Conservation (phyloP, 2,888 invertebrate genomes). For the Eristalis intricaria region DNA sequence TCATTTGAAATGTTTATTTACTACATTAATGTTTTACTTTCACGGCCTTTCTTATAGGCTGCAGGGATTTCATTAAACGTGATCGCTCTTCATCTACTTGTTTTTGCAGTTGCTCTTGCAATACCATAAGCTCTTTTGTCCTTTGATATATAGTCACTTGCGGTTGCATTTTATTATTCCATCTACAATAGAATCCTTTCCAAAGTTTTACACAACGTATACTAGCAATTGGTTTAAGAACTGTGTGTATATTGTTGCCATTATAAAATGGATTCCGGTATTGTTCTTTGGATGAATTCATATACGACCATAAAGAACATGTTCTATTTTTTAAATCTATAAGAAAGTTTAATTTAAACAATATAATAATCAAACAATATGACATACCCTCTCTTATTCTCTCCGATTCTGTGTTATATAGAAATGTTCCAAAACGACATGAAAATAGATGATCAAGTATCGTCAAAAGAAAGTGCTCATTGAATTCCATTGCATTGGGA, state of each 20-base stretch:
- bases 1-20: not conserved
- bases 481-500: conserved; percentile 99
- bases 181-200: too few species aligned
- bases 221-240: too few species aligned
- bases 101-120: too few species aligned
- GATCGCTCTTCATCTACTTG: conserved; percentile 90
- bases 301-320: conserved; percentile 97
- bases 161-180: too few species aligned
- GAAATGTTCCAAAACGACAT: conserved; percentile 98
- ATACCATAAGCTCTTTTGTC: too few species aligned
- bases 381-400: conserved; percentile 86
- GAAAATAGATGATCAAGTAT: conserved; percentile 98
- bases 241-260: too few species aligned
- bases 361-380: not conserved
- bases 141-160: too few species aligned
- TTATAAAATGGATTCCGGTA: conserved; percentile 96
- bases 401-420: conserved; percentile 96
- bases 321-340: conserved; percentile 91
- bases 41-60: conserved; percentile 73
- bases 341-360: not conserved
- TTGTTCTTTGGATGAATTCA: conserved; percentile 91
- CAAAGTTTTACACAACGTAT: too few species aligned
- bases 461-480: conserved; percentile 95
- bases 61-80: conserved; percentile 83
- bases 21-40: conserved; percentile 39